phyloP scores from a whole-genome alignment of 2,797 vertebrate genomes.

The Trachurus trachurus region DNA sequence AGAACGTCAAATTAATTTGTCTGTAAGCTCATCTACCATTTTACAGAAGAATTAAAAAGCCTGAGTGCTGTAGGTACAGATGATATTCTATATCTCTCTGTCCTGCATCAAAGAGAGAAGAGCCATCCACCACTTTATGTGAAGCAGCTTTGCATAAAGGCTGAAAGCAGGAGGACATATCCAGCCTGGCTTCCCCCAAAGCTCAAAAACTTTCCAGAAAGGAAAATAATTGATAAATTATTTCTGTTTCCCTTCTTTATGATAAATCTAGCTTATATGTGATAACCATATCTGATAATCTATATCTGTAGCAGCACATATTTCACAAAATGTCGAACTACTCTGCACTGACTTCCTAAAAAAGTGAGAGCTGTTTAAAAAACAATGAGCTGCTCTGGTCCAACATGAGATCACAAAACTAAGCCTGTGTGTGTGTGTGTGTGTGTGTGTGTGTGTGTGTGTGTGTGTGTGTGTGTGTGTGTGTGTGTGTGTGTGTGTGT shows the following conservation, averaged over 20 bases:
- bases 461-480: too few species aligned
- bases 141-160: neutral
- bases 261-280: neutral
- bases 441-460: too few species aligned
- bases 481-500: too few species aligned
- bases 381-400: neutral
- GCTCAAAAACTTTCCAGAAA: neutral
- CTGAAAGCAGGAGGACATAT: neutral
- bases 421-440: too few species aligned
- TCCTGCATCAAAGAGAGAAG: too few species aligned
- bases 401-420: constrained; percentile 7
- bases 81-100: too few species aligned
- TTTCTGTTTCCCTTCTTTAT: neutral
- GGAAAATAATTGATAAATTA: neutral
- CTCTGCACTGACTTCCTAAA: neutral
- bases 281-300: too few species aligned
- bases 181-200: neutral
- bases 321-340: neutral
- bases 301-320: neutral
- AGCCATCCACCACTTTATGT: too few species aligned
- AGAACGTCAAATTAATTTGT: too few species aligned
- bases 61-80: too few species aligned
- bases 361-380: neutral
- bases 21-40: too few species aligned
- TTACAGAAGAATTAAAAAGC: too few species aligned